phyloP scores from a whole-genome alignment of 2,888 invertebrate genomes.

The Caenorhabditis zanzibari region DNA sequence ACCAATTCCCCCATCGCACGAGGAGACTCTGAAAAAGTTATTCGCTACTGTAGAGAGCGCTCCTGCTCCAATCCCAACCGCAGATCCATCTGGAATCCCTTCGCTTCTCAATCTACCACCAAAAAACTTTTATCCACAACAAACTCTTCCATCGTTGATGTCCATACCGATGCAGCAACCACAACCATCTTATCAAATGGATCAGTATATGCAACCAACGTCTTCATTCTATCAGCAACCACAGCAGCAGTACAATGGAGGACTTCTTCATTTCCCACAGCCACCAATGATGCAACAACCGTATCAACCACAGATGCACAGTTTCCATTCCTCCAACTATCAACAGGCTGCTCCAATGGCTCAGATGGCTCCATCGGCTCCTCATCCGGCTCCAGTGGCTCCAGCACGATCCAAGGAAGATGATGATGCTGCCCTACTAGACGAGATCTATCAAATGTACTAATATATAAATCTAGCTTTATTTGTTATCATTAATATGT shows the following conservation, averaged over 20 bases:
- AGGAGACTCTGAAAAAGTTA: conserved; percentile 1
- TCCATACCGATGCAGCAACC: conserved; percentile 1
- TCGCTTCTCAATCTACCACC: background rate
- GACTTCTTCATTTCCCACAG: background rate
- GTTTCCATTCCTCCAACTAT: background rate
- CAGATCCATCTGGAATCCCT: background rate
- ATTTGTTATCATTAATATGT: too few relatives aligned
- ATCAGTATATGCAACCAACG: background rate
- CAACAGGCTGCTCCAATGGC: background rate
- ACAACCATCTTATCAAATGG: background rate
- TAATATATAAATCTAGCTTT: too few relatives aligned
- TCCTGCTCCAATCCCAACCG: background rate
- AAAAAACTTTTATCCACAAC: background rate
- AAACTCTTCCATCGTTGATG: conserved; percentile 4
- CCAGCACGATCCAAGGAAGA: background rate
- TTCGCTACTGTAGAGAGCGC: conserved; percentile 4
- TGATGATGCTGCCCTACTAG: conserved; percentile 21
- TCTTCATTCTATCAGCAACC: background rate
- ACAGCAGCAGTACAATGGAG: background rate
- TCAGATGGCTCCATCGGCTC: background rate
- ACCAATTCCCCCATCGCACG: background rate
- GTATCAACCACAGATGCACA: too few relatives aligned
- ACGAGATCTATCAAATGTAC: conserved; percentile 18
- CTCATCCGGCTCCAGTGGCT: background rate
- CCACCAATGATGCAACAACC: background rate